Conservation (phyloP, 2,888 invertebrate species). For the Stenurella melanura region DNA sequence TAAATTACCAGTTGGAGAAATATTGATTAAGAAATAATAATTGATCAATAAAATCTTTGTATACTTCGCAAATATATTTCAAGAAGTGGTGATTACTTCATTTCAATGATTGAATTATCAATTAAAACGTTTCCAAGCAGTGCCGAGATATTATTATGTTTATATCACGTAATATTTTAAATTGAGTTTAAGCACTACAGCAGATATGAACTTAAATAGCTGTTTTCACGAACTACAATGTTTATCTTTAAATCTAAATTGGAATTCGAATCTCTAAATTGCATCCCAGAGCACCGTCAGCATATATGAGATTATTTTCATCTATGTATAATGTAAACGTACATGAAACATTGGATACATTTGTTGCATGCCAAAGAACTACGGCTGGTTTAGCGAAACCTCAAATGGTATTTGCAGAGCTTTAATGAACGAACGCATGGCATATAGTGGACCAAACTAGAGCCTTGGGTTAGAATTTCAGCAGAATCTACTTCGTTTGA, state of each 20-base stretch:
- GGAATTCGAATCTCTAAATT: neutral
- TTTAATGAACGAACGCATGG: neutral
- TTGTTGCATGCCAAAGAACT: neutral
- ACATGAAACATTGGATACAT: neutral
- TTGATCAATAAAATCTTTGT: too few relatives aligned
- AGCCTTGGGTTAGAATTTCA: neutral
- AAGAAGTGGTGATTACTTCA: too few relatives aligned
- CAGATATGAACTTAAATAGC: constrained; percentile 52
- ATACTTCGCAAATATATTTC: too few relatives aligned
- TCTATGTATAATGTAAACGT: neutral
- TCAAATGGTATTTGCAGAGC: neutral
- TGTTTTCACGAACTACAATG: neutral
- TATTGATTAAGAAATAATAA: too few relatives aligned
- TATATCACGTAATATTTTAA: neutral
- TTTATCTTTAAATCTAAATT: constrained; percentile 4
- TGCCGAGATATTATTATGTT: neutral
- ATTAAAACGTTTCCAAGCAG: too few relatives aligned
- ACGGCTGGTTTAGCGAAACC: neutral
- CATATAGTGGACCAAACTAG: neutral
- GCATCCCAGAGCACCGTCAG: neutral
- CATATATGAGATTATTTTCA: constrained; percentile 1
- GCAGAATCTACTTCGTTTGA: neutral
- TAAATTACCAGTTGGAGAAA: too few relatives aligned
- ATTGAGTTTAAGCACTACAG: neutral
- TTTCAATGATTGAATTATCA: too few relatives aligned